Evolutionary conservation across 2,888 invertebrate genomes (phyloP), one percentile per base, ranked within the genome.

Genomic region (Pristionchus fissidentatus): DNA sequence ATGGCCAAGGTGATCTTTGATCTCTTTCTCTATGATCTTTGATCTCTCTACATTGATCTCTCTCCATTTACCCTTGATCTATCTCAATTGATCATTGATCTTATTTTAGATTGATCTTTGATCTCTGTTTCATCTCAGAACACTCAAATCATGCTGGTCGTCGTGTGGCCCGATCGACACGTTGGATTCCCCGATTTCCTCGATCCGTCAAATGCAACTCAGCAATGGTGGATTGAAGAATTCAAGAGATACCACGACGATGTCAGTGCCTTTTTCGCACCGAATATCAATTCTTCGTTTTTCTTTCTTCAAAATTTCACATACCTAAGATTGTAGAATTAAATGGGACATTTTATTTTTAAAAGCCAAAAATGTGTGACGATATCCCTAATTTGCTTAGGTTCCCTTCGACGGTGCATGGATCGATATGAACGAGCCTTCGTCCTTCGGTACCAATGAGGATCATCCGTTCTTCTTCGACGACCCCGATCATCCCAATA

Each of bases 391-490:
- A 10, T 70, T 13, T 35, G 8, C 38, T 79, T 43, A 89, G 84
- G 93, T 96, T 79, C 93, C 94, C 3, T 96, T 95, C 90, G 96
- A 97, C 91, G 96, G 96, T 19, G 95, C 95, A 66, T 96, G 96
- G 96, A 95, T 96, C 89, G 96, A 96, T 90, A 96, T 96, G 96
- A 96, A 96, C 93, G 96, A 96, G 92, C 96, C 96, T 0, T 95
- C 96, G 0, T 96, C 96, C 93, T 96, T 96, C 93, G 93, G 87
- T 38, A 92, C 91, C 0, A 91, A 91, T 84, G 87, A 89, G 22
- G 82, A 87, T 52, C 87, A 90, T 86, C 90, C 90, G 13, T 89
- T 89, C 88, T 87, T 79, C 83, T 89, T 85, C 75, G 89, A 88
- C 84, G 87, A 84, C 75, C 80, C 85, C 15, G 89, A 88, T 66